Conservation (phyloP, 2,797 vertebrate species). For the Trachops cirrhosus region DNA sequence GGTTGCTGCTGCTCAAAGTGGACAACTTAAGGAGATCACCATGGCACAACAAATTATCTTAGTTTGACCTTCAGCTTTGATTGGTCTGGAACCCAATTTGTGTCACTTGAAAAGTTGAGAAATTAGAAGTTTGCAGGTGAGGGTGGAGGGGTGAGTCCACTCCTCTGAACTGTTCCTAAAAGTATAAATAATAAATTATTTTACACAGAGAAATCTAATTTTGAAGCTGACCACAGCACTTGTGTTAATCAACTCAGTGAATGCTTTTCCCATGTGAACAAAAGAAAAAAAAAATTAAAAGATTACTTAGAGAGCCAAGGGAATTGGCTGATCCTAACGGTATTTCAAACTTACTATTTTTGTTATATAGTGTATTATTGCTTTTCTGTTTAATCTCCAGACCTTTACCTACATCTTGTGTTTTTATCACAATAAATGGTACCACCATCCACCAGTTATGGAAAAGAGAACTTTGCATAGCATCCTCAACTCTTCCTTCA, state of each 20-base stretch:
- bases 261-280: neutral
- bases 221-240: neutral
- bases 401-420: neutral
- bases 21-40: neutral
- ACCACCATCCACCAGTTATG: neutral
- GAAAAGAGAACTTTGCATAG: constrained; percentile 10
- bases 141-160: neutral
- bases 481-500: neutral
- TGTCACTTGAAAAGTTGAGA: neutral
- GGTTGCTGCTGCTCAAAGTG: neutral
- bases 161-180: neutral
- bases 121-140: neutral
- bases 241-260: neutral
- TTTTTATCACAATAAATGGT: neutral
- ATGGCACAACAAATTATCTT: neutral
- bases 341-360: neutral
- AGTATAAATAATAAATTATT: neutral
- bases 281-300: neutral
- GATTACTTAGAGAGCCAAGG: neutral
- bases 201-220: neutral
- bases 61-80: neutral
- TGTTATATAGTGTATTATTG: neutral
- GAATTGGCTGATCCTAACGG: neutral
- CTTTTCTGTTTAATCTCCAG: neutral
- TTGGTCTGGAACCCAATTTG: neutral